Base-by-base conservation (phyloP, 2,888 invertebrate genomes). In the Macropis europaea region DNA sequence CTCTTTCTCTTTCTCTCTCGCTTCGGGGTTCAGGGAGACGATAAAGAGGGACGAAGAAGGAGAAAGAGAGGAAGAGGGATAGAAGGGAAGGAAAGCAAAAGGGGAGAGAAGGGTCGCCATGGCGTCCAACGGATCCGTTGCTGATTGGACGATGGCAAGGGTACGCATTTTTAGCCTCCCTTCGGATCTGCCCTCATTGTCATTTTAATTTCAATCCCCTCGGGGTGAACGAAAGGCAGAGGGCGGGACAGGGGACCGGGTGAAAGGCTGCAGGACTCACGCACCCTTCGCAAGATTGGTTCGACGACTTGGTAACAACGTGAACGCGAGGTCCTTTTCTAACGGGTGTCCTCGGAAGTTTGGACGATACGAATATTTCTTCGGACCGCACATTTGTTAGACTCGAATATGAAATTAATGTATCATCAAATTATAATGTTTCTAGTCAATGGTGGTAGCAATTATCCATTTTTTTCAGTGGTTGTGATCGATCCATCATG, bases 121-220 rank as follows among this genome's bases (percentile, higher is more conserved):
- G 88, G 89, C 88, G 85, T 83, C 86, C 79, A 77, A n/a, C 73
- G 76, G 77, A 83, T 76, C 73, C 78, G 82, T 68, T 80, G 81
- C 81, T 83, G 89, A 89, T 90, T 89, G 89, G 89, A 77, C 83
- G 85, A 56, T 79, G 79, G 82, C 73, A 80, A 82, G 84, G 84
- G 84, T 85, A 86, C 86, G 85, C 84, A 80, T 85, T 88, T 88
- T 88, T 84, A 83, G 87, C 85, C 86, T 85, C 87, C 88, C 87
- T 86, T 84, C 82, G 84, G 84, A 84, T 87, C 87, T 86, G 86
- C 88, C 87, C 87, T 88, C 86, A 86, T 90, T 90, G 90, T 89
- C 89, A 90, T 89, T 89, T 88, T 89, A 88, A 90, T 89, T 88
- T 88, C 86, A 86, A 88, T 85, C 86, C 85, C 82, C 84, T 77